These are phyloP conservation scores for Parotocinclus haroldoi DNA, from an alignment of 2,797 vertebrate genomes.

Conservation along the genomic window DNA sequence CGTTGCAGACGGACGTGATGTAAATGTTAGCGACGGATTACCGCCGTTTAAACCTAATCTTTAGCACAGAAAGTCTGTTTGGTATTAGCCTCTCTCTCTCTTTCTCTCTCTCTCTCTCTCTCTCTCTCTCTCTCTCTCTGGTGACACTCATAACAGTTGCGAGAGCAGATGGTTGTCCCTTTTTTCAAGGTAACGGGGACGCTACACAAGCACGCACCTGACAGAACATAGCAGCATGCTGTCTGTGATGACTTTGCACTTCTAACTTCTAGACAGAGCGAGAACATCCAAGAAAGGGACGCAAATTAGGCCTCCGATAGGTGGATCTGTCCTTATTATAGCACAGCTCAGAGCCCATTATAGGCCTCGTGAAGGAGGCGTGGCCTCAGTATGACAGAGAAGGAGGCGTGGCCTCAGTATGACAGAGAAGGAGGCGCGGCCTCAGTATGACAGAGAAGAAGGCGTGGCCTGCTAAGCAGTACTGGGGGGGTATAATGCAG, in stretches of 20 bases:
- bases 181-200: constrained; percentile 29
- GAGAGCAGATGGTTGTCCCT: constrained; percentile 48
- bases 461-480: too few relatives aligned
- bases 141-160: constrained; percentile 39
- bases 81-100: not conserved
- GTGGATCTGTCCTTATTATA: constrained; percentile 15
- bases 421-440: too few relatives aligned
- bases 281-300: not conserved
- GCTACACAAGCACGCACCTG: constrained; percentile 11
- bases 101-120: constrained; percentile 3
- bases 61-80: not conserved
- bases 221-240: constrained; percentile 12
- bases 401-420: too few relatives aligned
- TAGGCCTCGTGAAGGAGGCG: too few relatives aligned
- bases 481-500: too few relatives aligned
- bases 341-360: too few relatives aligned
- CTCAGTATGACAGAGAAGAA: too few relatives aligned
- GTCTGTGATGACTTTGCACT: constrained; percentile 39
- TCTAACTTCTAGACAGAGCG: constrained; percentile 19
- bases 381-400: too few relatives aligned
- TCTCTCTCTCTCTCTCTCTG: too few relatives aligned
- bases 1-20: constrained; percentile 1
- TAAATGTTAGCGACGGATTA: constrained; percentile 2
- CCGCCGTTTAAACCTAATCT: not conserved
- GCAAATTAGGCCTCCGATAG: constrained; percentile 2